Percentiles rank a stretch among this genome's conserved stretches.
These are phyloP conservation scores for Bergia puertoricense DNA, from an alignment of 92 coral and sea anemone species.

Conservation along the genomic window DNA sequence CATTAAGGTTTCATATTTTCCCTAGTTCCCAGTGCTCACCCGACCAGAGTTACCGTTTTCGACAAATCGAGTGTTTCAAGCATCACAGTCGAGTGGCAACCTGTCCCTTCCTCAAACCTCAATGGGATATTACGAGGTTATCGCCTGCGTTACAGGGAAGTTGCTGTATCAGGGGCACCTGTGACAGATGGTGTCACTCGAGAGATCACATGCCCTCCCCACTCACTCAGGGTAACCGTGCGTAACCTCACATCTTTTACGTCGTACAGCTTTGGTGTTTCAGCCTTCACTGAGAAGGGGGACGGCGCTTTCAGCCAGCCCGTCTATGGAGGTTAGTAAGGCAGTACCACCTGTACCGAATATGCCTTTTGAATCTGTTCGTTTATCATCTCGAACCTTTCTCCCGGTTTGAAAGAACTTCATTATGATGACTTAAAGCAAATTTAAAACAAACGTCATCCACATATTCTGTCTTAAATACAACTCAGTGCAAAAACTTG, in stretches of 20 bases:
- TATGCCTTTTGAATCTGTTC: too few species aligned
- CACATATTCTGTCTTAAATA: too few species aligned
- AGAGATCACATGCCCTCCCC: not conserved
- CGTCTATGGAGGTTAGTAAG: constrained; percentile 24
- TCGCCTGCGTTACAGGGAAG: constrained; percentile 7
- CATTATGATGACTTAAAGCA: too few species aligned
- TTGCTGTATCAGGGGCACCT: constrained; percentile 12
- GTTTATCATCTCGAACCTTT: too few species aligned
- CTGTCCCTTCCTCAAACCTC: not conserved
- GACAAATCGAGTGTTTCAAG: constrained; percentile 18
- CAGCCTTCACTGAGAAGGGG: not conserved
- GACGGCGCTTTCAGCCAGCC: constrained; percentile 12
- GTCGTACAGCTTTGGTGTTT: constrained; percentile 19
- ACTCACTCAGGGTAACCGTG: not conserved
- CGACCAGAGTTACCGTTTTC: not conserved
- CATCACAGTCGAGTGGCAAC: constrained; percentile 5
- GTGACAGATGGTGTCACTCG: not conserved
- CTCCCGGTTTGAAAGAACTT: too few species aligned
- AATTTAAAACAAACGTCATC: too few species aligned
- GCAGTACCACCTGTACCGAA: too few species aligned
- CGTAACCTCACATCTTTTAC: constrained; percentile 23
- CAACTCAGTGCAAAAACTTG: too few species aligned
- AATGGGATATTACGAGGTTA: constrained; percentile 13
- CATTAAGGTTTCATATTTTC: not conserved
- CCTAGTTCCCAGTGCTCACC: constrained; percentile 19